phyloP scores from a whole-genome alignment of 2,797 vertebrate species.

The Podarcis siculus region DNA sequence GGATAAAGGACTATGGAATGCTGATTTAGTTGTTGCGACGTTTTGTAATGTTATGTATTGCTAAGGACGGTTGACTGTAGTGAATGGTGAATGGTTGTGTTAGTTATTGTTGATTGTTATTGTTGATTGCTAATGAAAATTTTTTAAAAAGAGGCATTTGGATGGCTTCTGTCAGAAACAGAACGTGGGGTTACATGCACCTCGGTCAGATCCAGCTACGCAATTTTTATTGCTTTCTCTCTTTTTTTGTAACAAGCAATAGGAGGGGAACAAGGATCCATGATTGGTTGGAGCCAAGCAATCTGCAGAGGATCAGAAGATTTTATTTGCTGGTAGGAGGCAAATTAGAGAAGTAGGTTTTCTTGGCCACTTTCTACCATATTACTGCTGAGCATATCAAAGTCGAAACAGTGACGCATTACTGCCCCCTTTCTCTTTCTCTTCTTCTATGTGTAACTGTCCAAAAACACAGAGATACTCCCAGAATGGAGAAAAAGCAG shows the following conservation, averaged over 20 bases:
- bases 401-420: neutral
- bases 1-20: no score
- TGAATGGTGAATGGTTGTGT: no score
- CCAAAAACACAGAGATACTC: slow-evolving; percentile 35
- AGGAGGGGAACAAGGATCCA: neutral
- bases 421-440: neutral
- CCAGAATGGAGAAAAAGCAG: slow-evolving; percentile 51
- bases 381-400: neutral
- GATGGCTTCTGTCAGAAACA: neutral
- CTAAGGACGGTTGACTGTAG: no score
- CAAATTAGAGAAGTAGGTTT: neutral
- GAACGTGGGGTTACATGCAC: neutral
- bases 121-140: no score
- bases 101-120: no score
- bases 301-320: neutral
- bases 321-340: neutral
- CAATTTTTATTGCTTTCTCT: neutral
- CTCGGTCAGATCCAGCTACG: neutral
- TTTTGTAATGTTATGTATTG: no score
- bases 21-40: no score
- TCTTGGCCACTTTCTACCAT: neutral
- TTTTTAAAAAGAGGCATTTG: no score
- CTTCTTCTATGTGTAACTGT: neutral
- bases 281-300: neutral
- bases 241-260: neutral